Evolutionary conservation across 2,888 invertebrate species (phyloP).

Genomic region (Toxonevra muliebris): DNA sequence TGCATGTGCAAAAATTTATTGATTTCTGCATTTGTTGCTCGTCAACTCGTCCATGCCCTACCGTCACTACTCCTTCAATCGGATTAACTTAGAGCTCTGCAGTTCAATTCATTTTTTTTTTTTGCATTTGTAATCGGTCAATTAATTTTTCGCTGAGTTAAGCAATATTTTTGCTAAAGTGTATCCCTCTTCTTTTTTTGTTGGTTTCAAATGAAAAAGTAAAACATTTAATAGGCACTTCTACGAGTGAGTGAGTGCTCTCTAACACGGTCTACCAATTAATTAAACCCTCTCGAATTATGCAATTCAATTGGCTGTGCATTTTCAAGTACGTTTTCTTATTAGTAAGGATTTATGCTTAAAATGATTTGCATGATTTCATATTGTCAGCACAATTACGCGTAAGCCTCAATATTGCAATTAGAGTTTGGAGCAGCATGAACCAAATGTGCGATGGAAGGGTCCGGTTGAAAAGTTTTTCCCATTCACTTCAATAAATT

Average conservation of each 20-base stretch:
- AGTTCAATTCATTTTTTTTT: constrained; percentile 3
- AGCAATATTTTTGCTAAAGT: constrained; percentile 51
- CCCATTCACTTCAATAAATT: no score
- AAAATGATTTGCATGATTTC: constrained; percentile 5
- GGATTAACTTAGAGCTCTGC: background rate
- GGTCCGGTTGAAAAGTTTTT: no score
- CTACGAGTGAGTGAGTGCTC: constrained; percentile 19
- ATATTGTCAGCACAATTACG: background rate
- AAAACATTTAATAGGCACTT: background rate
- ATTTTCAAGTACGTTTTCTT: background rate
- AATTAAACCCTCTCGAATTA: constrained; percentile 45
- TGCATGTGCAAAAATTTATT: constrained; percentile 8
- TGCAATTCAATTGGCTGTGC: constrained; percentile 40
- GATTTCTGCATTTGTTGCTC: background rate
- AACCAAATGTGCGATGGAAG: no score
- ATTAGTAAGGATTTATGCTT: background rate
- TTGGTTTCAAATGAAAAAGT: background rate
- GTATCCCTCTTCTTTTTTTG: constrained; percentile 15
- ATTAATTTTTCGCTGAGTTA: constrained; percentile 30
- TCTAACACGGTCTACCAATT: constrained; percentile 53
- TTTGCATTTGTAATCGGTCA: constrained; percentile 28
- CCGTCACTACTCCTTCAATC: background rate
- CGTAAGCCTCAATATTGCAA: no score
- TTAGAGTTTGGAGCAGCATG: no score
- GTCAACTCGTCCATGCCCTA: background rate